Base-by-base conservation (phyloP, 1,140 invertebrate genomes). In the Bombus terrestris region DNA sequence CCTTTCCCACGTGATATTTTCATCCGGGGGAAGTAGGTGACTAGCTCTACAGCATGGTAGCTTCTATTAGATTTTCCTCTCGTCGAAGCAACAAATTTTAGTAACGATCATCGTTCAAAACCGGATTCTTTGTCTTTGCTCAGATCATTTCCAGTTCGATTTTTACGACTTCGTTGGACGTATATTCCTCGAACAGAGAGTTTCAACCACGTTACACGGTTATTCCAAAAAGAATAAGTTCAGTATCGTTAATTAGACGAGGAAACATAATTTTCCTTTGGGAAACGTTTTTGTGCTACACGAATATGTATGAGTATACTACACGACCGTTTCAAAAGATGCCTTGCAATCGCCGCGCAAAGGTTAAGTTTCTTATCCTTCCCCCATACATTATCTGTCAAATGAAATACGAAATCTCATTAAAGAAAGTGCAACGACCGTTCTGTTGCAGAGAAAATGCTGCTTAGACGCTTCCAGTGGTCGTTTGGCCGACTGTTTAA, bases 21-120 rank as follows among this genome's bases (percentile, higher is more conserved):
- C 32, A 66, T 35, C 37, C 2, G 22, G 22, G 25, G 68, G 9
- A 88, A 85, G 79, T 85, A 81, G 47, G 57, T 75, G 37, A 68
- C 18, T 57, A 41, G 28, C 32, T 64, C 28, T 10, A 43, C 13
- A 32, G 3, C 47, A 18, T 35, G 66, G 13, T 5, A 1, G 35
- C 47, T 68, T 39, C 80, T 85, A 85, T 69, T 85, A 66, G 68
- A 88, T 72, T 35, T 89, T 62, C 68, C 18, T 76, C 15, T 66
- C 64, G 62, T 57, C 35, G 28, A 64, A 25, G 18, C n/a, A 39
- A 57, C 10, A 53, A 62, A 53, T 68, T 87, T 85, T 81, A 85
- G 62, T 12, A 4, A 75, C 22, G 59, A 84, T 83, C 71, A 76
- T 71, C 18, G 47, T 53, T 53, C 18, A 22, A 71, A 53, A 39